Evolutionary conservation across 1,140 invertebrate species (phyloP).

Genomic region (Centruroides sculpturatus): DNA sequence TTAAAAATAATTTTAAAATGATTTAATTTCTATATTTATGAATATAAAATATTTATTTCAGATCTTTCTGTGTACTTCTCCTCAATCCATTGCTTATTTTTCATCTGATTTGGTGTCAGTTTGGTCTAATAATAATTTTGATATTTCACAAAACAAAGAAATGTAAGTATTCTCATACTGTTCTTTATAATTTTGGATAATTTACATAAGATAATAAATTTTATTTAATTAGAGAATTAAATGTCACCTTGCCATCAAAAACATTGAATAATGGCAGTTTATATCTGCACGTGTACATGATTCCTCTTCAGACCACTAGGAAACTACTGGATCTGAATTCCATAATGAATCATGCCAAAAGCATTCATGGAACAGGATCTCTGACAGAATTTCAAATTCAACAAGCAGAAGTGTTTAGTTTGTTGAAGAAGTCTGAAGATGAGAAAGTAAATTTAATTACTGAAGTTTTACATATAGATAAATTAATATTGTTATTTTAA

Average conservation of each 20-base stretch:
- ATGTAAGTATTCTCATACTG: too few relatives aligned
- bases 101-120: constrained; percentile 8
- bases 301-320: too few relatives aligned
- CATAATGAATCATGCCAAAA: constrained; percentile 21
- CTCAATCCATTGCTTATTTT: constrained; percentile 8
- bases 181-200: too few relatives aligned
- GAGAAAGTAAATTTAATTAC: constrained; percentile 22
- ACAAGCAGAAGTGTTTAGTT: constrained; percentile 55
- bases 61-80: too few relatives aligned
- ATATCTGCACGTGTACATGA: constrained; percentile 37
- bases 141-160: not conserved
- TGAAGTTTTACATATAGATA: not conserved
- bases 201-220: not conserved
- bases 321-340: too few relatives aligned
- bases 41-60: constrained; percentile 11
- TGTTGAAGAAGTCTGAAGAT: constrained; percentile 34
- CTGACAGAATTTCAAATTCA: constrained; percentile 54
- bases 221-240: constrained; percentile 32
- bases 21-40: constrained; percentile 11
- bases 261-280: constrained; percentile 61
- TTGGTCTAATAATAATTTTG: constrained; percentile 3
- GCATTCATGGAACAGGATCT: constrained; percentile 39
- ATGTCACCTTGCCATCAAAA: constrained; percentile 48
- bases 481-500: too few relatives aligned
- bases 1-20: too few relatives aligned